Base-by-base conservation (phyloP, 1,140 invertebrate genomes). In the Metopolophium dirhodum region DNA sequence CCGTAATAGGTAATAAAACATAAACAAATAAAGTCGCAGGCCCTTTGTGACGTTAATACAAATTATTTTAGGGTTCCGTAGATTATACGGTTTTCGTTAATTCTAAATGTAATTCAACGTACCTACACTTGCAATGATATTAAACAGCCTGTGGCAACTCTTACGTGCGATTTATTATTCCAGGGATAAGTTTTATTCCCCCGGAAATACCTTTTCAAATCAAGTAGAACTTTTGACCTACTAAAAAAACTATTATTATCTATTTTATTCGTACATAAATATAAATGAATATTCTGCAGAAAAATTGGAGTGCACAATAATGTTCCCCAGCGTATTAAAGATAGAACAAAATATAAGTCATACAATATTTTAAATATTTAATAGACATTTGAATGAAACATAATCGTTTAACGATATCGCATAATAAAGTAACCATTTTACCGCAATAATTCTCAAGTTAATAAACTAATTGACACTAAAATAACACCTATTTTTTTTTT, bases 1-100 rank as follows among this genome's bases (percentile, higher is more conserved):
- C 85, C 23, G 30, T 86, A 86, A 85, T 86, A 86, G 26, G 41
- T n/a, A 86, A 86, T 86, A 86, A 86, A 86, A 86, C 26, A 45
- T 86, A 86, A 86, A 30, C 85, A 86, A 86, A 86, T 86, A 86
- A 86, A 86, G 23, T 49, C 6, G 26, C 45, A 14, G 85, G 20
- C 22, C 11, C 85, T 86, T 47, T 86, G 41, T 47, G 45, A 86
- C 41, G 85, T 86, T 86, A 86, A n/a, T 86, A 86, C 85, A 86
- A 45, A 86, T 49, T 47, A 86, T 86, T 86, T 86, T 86, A 86
- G 85, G 37, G 23, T 86, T 86, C 85, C 45, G 45, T 86, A 30
- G 45, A 47, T 86, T 86, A 86, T 45, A 30, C 41, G 37, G 85
- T 86, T 86, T 47, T 86, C 30, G 11, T 37, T 41, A 85, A 85